Evolutionary conservation across 2,113 vertebrate species (phyloP).

Genomic region (Siphamia tubifer): DNA sequence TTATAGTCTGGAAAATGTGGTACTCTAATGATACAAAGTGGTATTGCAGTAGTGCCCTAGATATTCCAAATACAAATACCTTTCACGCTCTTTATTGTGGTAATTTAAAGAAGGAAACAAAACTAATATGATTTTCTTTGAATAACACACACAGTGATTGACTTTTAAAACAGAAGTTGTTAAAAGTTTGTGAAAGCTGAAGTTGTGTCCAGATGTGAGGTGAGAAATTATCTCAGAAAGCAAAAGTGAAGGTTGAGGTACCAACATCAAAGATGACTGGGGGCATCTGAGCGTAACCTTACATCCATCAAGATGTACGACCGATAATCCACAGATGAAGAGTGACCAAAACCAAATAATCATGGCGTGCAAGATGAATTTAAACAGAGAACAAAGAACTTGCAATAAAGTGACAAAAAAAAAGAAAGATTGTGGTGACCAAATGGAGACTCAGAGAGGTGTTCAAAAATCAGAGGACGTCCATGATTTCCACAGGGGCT

Average conservation of each 20-base stretch:
- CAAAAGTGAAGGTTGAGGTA: background rate
- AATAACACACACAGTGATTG: background rate
- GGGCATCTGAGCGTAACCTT: background rate
- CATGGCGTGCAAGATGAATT: conserved; percentile 3
- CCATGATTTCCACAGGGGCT: background rate
- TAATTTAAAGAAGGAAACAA: background rate
- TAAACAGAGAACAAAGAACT: background rate
- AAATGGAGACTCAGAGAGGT: background rate
- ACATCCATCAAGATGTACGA: conserved; percentile 15
- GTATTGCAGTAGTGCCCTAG: no score
- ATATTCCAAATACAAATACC: no score
- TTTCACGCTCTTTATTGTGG: no score
- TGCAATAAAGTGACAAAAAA: background rate
- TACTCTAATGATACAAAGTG: no score
- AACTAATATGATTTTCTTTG: background rate
- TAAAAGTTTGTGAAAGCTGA: background rate
- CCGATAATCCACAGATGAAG: conserved; percentile 11
- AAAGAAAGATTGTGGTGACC: background rate
- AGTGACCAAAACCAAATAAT: conserved; percentile 1
- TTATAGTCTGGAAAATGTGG: no score
- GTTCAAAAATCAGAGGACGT: conserved; percentile 18
- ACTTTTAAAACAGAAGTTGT: background rate
- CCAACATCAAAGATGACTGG: background rate
- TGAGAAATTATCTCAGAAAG: conserved; percentile 14
- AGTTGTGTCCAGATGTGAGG: background rate